Evolutionary conservation across 2,888 invertebrate genomes (phyloP), one percentile per base, ranked within the genome.

Genomic region (Oxytorus armatus): DNA sequence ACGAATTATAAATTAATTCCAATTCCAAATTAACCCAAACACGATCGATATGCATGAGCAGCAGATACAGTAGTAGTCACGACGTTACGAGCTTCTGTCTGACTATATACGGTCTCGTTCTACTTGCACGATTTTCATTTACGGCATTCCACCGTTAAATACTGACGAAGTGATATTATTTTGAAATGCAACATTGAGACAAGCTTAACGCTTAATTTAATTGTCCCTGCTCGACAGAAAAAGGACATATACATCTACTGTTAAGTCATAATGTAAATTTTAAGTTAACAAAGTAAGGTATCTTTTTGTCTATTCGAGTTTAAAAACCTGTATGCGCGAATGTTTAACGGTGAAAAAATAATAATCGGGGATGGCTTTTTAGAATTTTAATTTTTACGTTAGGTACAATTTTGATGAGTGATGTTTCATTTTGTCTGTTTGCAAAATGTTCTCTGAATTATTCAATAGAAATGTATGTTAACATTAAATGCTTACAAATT

Each of bases 21-120:
- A n/a, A n/a, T n/a, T n/a, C n/a, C 55, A 68, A 79, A 83, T 83
- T 79, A 77, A 82, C 81, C 63, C 75, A 70, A 75, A 75, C 72
- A 77, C 79, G 77, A 83, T 79, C 51, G 51, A 61, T 61, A 44
- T 63, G 61, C 33, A 47, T 29, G 70, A 44, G 33, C 36, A 29
- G 42, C 63, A 33, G 16, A 42, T 3, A 18, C 21, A 57, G 44
- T 8, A 21, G 55, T 11, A 5, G 36, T 42, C 10, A 42, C 42
- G 59, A 68, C 53, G 68, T 49, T 29, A 44, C 29, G 59, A 39
- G 42, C 61, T 16, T 33, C 7, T 10, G 70, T 55, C 72, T 36
- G 65, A 42, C 72, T 47, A 39, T 7, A 65, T 51, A 65, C 49
- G 14, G 29, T n/a, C 11, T 55, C 8, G 77, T 39, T 59, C 51